Conservation (phyloP, 2,888 invertebrate species). For the Agrenia bidenticulata region DNA sequence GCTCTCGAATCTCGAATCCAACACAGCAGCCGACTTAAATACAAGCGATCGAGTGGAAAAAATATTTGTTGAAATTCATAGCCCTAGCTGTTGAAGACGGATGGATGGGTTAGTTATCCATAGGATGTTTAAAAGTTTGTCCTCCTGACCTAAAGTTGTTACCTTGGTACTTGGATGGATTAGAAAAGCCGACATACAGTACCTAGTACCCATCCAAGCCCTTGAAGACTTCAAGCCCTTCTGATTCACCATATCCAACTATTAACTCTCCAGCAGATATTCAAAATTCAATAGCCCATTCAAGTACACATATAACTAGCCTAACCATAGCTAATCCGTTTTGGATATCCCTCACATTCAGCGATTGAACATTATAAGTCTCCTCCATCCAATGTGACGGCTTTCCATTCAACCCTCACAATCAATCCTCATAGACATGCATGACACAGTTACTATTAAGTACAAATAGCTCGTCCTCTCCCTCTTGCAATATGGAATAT, state of each 20-base stretch:
- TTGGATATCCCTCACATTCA: slow-evolving; percentile 26
- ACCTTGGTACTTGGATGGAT: slow-evolving; percentile 4
- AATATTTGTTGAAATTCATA: slow-evolving; percentile 30
- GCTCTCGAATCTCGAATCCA: no score
- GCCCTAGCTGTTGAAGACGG: slow-evolving; percentile 11
- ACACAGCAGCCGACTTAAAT: slow-evolving; percentile 15
- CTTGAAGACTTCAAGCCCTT: slow-evolving; percentile 19
- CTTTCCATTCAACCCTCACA: slow-evolving; percentile 34
- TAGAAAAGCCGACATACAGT: not conserved
- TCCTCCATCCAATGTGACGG: slow-evolving; percentile 43
- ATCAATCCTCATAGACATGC: slow-evolving; percentile 10
- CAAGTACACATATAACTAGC: slow-evolving; percentile 45
- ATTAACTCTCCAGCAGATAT: not conserved
- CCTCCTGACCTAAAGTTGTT: slow-evolving; percentile 3
- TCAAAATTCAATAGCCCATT: not conserved
- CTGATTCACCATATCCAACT: no score
- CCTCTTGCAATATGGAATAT: not conserved
- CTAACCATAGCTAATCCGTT: slow-evolving; percentile 52
- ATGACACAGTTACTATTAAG: slow-evolving; percentile 9
- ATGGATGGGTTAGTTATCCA: not conserved
- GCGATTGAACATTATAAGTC: no score
- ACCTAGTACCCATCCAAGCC: not conserved
- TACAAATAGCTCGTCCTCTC: slow-evolving; percentile 9
- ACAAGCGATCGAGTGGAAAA: slow-evolving; percentile 33
- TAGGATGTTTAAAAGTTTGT: not conserved